Base-by-base conservation (phyloP, 1,140 invertebrate genomes). In the Chelonus insularis region DNA sequence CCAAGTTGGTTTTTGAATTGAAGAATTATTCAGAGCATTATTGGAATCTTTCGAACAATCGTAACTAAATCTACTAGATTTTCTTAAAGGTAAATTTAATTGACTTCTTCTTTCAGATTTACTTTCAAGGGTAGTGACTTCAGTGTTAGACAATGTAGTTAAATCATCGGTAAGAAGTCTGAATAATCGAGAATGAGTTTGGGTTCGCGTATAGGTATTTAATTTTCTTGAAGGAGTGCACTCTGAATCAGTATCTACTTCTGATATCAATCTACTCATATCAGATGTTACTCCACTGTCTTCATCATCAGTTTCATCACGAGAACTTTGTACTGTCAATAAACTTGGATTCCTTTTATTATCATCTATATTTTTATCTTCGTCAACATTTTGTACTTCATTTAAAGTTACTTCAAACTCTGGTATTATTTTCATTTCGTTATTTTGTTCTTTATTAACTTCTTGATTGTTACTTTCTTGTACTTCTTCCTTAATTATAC, bases 241-340 rank as follows among this genome's bases (percentile, higher is more conserved):
- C 34, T 89, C 88, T 1, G 86, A 84, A 57, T 88, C 87, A 0
- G 86, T 86, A 47, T 88, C 87, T 6, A 82, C 85, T 66, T 89
- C 88, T 0, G 88, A 89, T 59, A 89, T 84, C 58, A 87, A 86
- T 34, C 87, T 79, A 63, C 88, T 89, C 70, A 89, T 83, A 68
- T 90, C 88, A 0, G 86, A 87, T 1, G 87, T 89, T 0, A 90
- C 87, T 8, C 88, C 89, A 6, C 88, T 90, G 70, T 90, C 88
- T 43, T 87, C 86, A 65, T 90, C 88, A 47, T 88, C 87, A 32
- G 83, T 85, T 62, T 86, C 59, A 32, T 62, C 63, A 9, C 43
- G 36, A n/a, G 36, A 32, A 60, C 32, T 61, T 14, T 60, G 57
- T 48, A 62, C 43, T 62, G 48, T 58, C 12, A 58, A 23, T 23